Evolutionary conservation across 2,113 vertebrate genomes (phyloP).

Genomic region (Sialia sialis): DNA sequence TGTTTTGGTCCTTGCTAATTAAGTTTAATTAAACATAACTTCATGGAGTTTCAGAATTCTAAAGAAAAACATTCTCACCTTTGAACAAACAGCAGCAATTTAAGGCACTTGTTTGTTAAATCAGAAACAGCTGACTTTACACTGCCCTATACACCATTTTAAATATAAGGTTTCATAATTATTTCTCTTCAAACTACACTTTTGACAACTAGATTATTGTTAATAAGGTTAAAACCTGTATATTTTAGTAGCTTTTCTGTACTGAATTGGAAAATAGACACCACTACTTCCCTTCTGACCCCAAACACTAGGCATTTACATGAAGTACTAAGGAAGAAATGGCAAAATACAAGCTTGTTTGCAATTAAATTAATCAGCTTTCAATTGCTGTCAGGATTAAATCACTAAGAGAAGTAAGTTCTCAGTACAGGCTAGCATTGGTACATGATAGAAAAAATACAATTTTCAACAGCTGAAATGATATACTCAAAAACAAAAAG

Average conservation of each 20-base stretch:
- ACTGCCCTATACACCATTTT: slow-evolving; percentile 15
- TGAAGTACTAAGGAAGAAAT: neutral
- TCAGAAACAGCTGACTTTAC: slow-evolving; percentile 15
- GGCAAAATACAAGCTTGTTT: slow-evolving; percentile 28
- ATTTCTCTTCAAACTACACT: slow-evolving; percentile 13
- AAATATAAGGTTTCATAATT: slow-evolving; percentile 51
- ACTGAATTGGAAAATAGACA: slow-evolving; percentile 47
- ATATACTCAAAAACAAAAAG: neutral
- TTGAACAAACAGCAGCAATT: slow-evolving; percentile 7
- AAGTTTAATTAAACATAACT: slow-evolving; percentile 45
- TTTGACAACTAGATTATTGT: slow-evolving; percentile 51
- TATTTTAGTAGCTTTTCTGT: slow-evolving; percentile 11
- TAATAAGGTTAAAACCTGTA: slow-evolving; percentile 49
- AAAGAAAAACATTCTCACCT: slow-evolving; percentile 51
- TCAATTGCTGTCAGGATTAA: slow-evolving; percentile 52
- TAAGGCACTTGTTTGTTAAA: slow-evolving; percentile 36
- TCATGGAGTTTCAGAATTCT: slow-evolving; percentile 25
- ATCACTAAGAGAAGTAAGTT: slow-evolving; percentile 11
- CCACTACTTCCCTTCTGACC: slow-evolving; percentile 35
- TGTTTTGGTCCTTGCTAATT: slow-evolving; percentile 20
- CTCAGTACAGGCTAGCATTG: neutral
- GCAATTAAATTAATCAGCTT: slow-evolving; percentile 61
- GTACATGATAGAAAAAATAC: neutral
- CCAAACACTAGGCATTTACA: neutral
- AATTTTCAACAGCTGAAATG: neutral